Percentiles rank a stretch among this genome's conserved stretches.
phyloP scores from a whole-genome alignment of 2,113 vertebrate genomes.

The Varanus salvator region DNA sequence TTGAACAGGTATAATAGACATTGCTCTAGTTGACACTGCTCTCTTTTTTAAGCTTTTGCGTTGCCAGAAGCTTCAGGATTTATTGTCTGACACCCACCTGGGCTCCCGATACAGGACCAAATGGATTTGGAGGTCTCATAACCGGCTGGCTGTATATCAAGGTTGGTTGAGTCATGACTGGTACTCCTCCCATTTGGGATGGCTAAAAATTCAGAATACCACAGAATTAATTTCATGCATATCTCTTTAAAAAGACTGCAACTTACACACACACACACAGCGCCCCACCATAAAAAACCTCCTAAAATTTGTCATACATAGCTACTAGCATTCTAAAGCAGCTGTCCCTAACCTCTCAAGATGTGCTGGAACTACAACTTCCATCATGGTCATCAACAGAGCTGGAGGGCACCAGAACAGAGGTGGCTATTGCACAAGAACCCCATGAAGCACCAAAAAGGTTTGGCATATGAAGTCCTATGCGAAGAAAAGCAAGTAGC shows the following conservation, averaged over 20 bases:
- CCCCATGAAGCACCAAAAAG: not conserved
- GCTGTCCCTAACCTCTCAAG: too few relatives aligned
- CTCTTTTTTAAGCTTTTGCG: not conserved
- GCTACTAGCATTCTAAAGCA: not conserved
- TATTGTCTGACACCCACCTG: slow-evolving; percentile 80
- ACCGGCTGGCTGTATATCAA: slow-evolving; percentile 95
- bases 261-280: too few relatives aligned
- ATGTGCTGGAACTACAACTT: too few relatives aligned
- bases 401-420: too few relatives aligned
- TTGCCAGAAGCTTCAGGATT: not conserved
- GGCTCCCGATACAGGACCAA: slow-evolving; percentile 89
- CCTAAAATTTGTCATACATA: not conserved
- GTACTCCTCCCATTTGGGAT: slow-evolving; percentile 88
- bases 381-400: too few relatives aligned
- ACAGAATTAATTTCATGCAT: slow-evolving; percentile 49
- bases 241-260: not conserved
- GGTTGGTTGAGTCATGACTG: slow-evolving; percentile 93
- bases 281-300: not conserved
- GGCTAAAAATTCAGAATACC: slow-evolving; percentile 75
- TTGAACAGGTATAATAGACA: not conserved
- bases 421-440: too few relatives aligned
- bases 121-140: slow-evolving; percentile 94
- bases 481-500: not conserved
- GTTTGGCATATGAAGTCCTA: not conserved
- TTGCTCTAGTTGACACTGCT: not conserved